Evolutionary conservation across 2,888 invertebrate species (phyloP).

Genomic region (Cerceris ruficornis): DNA sequence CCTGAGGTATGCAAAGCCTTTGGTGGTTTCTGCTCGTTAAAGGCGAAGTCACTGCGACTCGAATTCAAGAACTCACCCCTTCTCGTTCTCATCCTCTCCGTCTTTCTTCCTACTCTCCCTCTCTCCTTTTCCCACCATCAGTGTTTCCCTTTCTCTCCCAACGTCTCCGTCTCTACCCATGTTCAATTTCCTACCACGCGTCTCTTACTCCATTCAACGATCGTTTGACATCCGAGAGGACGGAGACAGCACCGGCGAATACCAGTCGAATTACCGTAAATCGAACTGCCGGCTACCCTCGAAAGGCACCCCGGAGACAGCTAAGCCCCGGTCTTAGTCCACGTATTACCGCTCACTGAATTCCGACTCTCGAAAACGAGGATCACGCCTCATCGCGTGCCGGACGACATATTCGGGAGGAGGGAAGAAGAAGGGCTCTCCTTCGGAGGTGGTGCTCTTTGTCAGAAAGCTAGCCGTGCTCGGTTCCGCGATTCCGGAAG

Average conservation of each 20-base stretch:
- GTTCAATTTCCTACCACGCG: conserved; percentile 32
- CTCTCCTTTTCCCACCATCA: no score
- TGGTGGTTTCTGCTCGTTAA: conserved; percentile 52
- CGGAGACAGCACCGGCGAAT: conserved; percentile 60
- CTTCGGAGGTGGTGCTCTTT: no score
- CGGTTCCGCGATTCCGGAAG: no score
- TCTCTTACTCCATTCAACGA: conserved; percentile 54
- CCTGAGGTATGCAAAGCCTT: conserved; percentile 57
- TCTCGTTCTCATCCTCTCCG: conserved; percentile 2
- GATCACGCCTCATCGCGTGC: conserved; percentile 49
- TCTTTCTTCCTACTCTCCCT: conserved; percentile 5
- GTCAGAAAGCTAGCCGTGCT: no score
- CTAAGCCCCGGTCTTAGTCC: conserved; percentile 46
- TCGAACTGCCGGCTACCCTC: conserved; percentile 65
- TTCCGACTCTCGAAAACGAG: conserved; percentile 50
- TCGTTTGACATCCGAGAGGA: conserved; percentile 68
- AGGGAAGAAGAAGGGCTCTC: no score
- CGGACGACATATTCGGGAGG: conserved; percentile 13
- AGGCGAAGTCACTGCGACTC: conserved; percentile 39
- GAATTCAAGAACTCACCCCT: conserved; percentile 50
- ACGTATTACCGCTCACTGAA: conserved; percentile 58
- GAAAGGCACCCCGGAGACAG: conserved; percentile 51
- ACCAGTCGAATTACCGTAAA: conserved; percentile 69
- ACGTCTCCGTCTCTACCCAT: conserved; percentile 11
- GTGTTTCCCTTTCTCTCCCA: conserved; percentile 6